These are phyloP conservation scores for Drosophila eugracilis DNA, from an alignment of 1,140 invertebrate genomes.

Conservation along the genomic window DNA sequence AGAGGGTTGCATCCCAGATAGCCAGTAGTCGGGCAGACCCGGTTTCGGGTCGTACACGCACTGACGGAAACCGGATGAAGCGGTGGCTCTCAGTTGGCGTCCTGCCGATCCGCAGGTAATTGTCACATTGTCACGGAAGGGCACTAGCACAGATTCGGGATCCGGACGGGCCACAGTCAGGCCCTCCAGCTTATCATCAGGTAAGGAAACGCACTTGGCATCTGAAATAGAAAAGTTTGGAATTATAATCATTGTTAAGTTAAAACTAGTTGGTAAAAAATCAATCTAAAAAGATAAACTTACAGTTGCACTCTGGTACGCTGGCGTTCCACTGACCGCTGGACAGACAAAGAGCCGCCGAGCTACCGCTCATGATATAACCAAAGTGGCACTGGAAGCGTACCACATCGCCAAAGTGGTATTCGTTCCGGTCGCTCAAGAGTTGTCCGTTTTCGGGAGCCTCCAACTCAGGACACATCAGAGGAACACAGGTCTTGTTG, in stretches of 20 bases:
- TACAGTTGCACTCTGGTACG: constrained; percentile 96
- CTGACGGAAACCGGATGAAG: constrained; percentile 93
- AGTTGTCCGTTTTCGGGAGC: constrained; percentile 95
- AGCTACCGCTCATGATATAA: constrained; percentile 94
- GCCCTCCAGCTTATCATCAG: constrained; percentile 95
- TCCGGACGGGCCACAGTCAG: constrained; percentile 90
- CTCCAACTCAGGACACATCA: constrained; percentile 93
- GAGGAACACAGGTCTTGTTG: constrained; percentile 97
- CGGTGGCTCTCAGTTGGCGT: constrained; percentile 91
- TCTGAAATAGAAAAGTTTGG: constrained; percentile 85
- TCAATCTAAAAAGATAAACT: constrained; percentile 37
- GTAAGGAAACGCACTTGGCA: constrained; percentile 94
- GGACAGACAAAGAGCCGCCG: constrained; percentile 94
- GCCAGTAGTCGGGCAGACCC: constrained; percentile 95
- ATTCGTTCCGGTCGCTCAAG: constrained; percentile 91
- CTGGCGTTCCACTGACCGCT: constrained; percentile 97
- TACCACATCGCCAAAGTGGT: constrained; percentile 95
- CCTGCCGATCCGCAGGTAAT: constrained; percentile 92
- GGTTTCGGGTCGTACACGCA: constrained; percentile 98
- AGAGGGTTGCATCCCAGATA: constrained; percentile 93
- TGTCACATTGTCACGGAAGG: constrained; percentile 95
- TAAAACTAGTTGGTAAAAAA: not conserved
- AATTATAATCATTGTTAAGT: too few species aligned
- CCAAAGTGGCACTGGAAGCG: constrained; percentile 98
- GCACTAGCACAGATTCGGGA: constrained; percentile 92